These are phyloP conservation scores for Pteronotus mesoamericanus DNA, from an alignment of 2,797 vertebrate species.

Conservation along the genomic window DNA sequence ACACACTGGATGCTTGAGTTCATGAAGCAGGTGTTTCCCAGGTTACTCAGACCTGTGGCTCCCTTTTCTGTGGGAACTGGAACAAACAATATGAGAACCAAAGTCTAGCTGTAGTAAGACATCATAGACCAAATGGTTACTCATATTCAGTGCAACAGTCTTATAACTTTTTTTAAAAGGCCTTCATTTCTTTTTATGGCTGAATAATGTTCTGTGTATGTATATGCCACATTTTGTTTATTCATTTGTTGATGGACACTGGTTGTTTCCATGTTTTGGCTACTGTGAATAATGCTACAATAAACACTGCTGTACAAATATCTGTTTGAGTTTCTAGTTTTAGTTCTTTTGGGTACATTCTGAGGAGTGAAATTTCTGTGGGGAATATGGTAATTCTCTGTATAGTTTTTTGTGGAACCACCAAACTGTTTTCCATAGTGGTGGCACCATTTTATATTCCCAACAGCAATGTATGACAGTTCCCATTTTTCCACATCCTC, in stretches of 20 bases:
- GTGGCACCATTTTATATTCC: not conserved
- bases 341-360: not conserved
- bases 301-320: not conserved
- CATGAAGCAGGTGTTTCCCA: slow-evolving; percentile 99
- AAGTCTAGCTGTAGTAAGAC: not conserved
- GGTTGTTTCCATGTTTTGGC: not conserved
- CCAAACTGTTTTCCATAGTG: not conserved
- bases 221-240: not conserved
- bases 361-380: not conserved
- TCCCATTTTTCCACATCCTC: not conserved
- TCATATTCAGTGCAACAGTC: slow-evolving; percentile 9
- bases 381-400: not conserved
- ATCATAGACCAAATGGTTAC: not conserved
- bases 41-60: slow-evolving; percentile 97
- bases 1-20: slow-evolving; percentile 99
- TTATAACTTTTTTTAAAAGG: not conserved
- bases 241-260: not conserved
- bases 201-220: not conserved
- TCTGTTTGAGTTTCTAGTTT: not conserved
- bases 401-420: not conserved
- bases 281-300: too few relatives aligned
- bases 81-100: slow-evolving; percentile 44
- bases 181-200: not conserved
- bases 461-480: not conserved
- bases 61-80: slow-evolving; percentile 98